Evolutionary conservation across 2,888 invertebrate genomes (phyloP), one percentile per base, ranked within the genome.

Genomic region (Drosophila hamatofila): DNA sequence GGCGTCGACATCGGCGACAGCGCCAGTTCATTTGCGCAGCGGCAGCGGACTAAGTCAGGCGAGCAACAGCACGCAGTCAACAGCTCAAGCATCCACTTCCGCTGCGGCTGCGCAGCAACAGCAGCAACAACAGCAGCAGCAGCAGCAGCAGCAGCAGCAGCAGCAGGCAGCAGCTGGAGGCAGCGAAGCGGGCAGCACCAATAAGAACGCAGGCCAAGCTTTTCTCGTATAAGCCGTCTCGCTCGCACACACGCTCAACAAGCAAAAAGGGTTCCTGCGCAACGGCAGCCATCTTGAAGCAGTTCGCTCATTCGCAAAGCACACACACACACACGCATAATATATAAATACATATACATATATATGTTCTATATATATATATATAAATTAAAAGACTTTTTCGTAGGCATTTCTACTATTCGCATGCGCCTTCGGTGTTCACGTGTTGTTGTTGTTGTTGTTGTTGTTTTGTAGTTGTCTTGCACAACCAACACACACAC

Each of bases 41-140:
- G 92, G 92, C 64, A 92, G 92, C 73, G 92, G 92, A 16, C 76
- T 92, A 33, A 92, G 92, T 72, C 92, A 91, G 82, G 91, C 92
- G 42, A 92, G 92, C 78, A 92, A 92, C 21, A 91, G 91, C 61
- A 92, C 92, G 21, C 92, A 92, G 83, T 92, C 92, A 23, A 92
- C 92, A 21, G 91, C 92, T 27, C 88, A 76, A 67, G 89, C 86
- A 27, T 87, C 86, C 41, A 89, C 86, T 57, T 89, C 86, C 74
- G 89, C 88, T 51, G 88, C 86, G 11, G 91, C 91, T 9, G 89
- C 87, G 46, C 77, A 74, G 82, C 86, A 92, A 68, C 73, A 91
- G 72, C 73, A 91, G 72, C 72, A 92, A 70, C 81, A 91, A 65
- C 75, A 82, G 77, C 73, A 30, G 7, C 30, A 91, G 70, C 81